Base-by-base conservation (phyloP, 2,113 vertebrate species). In the Dinomys branickii region DNA sequence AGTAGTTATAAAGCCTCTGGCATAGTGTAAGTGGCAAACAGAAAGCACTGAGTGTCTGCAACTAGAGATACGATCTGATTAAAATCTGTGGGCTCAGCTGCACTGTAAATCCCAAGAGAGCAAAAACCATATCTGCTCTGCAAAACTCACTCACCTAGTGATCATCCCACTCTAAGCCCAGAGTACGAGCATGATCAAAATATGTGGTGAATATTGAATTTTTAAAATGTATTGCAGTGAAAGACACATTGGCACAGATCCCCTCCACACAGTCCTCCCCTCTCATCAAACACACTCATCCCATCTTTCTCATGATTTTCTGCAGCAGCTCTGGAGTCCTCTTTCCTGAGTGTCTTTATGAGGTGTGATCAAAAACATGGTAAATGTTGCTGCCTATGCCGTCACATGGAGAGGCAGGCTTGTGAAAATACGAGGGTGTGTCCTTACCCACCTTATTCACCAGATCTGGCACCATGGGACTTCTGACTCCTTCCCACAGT, bases 71-170 rank as follows among this genome's bases (percentile, higher is more conserved):
- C 30, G 30, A 35, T 33, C 47, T 63, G 44, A 85, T 92, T 83
- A 90, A 94, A 96, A 90, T n/a, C 10, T 65, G 69, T 90, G n/a
- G n/a, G n/a, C 24, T 52, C 85, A 38, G 50, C 44, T 58, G 30
- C 35, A 73, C 38, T 69, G 3, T 38, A 63, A 86, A 61, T 16
- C 85, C 50, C 44, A 10, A 22, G 10, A 95, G 12, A 41, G 59
- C 75, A 94, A 95, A 33, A 75, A 41, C 80, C n/a, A 33, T 19
- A 50, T 78, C 54, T 89, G 38, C 12, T 83, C 38, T 50, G 30
- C 75, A n/a, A n/a, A n/a, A n/a, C 6, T 41, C 65, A 33, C 44
- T 41, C 67, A 38, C 41, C 73, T 7, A 38, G 41, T 5, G 1
- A 28, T 63, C 26, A 28, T 28, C 26, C 41, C 54, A 77, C 22